Conservation (phyloP, 2,113 vertebrate genomes). For the Engraulis encrasicolus region DNA sequence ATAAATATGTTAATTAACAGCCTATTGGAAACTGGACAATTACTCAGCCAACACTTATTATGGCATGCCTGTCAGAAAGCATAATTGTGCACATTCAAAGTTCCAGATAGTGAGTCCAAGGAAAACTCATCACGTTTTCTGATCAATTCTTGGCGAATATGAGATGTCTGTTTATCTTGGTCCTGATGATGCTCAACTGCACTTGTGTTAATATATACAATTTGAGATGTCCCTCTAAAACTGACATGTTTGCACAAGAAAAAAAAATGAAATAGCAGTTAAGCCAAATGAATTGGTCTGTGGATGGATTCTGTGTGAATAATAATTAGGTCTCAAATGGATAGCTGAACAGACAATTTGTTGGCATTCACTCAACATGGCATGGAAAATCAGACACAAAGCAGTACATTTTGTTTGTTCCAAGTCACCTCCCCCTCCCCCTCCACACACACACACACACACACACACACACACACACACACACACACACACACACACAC, state of each 20-base stretch:
- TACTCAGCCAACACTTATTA: neutral
- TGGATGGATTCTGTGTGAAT: neutral
- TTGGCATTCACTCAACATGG: conserved; percentile 36
- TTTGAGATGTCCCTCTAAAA: neutral
- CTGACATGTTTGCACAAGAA: neutral
- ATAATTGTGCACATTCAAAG: neutral
- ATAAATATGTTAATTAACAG: neutral
- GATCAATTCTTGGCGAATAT: neutral
- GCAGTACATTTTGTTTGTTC: conserved; percentile 31
- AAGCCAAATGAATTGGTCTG: neutral
- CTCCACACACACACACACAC: no score
- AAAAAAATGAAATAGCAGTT: neutral
- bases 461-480: no score
- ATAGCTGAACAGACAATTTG: conserved; percentile 25
- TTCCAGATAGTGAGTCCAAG: neutral
- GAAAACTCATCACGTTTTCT: neutral
- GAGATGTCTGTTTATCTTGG: neutral
- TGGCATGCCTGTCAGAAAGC: neutral
- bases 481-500: no score
- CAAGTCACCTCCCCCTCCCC: no score
- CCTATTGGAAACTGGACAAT: neutral
- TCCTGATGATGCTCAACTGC: neutral
- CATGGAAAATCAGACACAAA: conserved; percentile 28
- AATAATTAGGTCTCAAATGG: conserved; percentile 1
- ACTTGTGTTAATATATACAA: neutral